phyloP scores from a whole-genome alignment of 2,888 invertebrate genomes.

The Amiota mariae region DNA sequence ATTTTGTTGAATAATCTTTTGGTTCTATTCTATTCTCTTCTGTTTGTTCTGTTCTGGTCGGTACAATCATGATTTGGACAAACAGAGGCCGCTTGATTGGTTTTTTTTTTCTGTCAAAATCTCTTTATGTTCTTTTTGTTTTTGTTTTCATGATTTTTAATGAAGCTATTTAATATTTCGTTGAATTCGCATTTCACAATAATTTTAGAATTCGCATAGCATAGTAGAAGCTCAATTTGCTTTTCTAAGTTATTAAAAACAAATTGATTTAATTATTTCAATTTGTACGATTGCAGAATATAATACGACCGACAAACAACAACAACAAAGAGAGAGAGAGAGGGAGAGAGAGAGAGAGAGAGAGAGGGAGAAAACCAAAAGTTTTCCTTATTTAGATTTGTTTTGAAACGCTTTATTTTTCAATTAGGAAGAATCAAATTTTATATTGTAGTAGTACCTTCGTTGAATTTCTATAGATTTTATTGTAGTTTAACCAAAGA shows the following conservation, averaged over 20 bases:
- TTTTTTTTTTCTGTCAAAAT: too few relatives aligned
- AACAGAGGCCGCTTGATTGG: too few relatives aligned
- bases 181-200: too few relatives aligned
- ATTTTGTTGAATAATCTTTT: too few relatives aligned
- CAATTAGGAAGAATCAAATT: slow-evolving; percentile 2
- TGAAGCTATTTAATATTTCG: slow-evolving; percentile 8
- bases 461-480: too few relatives aligned
- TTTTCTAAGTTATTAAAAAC: slow-evolving; percentile 55
- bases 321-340: slow-evolving; percentile 9
- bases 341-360: too few relatives aligned
- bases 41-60: too few relatives aligned
- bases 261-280: slow-evolving; percentile 57
- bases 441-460: too few relatives aligned
- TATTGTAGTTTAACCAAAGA: too few relatives aligned
- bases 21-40: too few relatives aligned
- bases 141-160: not conserved
- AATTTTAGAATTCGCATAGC: not conserved
- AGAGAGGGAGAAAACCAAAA: not conserved
- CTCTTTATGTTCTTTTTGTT: not conserved
- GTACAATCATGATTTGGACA: too few relatives aligned
- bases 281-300: not conserved
- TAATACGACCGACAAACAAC: not conserved
- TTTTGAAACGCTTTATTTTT: slow-evolving; percentile 17
- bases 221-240: slow-evolving; percentile 26
- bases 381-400: slow-evolving; percentile 1